A percentile compares a stretch with the other conserved stretches of the same genome.
Conservation (phyloP, 2,797 vertebrate species). For the Pempheris klunzingeri region DNA sequence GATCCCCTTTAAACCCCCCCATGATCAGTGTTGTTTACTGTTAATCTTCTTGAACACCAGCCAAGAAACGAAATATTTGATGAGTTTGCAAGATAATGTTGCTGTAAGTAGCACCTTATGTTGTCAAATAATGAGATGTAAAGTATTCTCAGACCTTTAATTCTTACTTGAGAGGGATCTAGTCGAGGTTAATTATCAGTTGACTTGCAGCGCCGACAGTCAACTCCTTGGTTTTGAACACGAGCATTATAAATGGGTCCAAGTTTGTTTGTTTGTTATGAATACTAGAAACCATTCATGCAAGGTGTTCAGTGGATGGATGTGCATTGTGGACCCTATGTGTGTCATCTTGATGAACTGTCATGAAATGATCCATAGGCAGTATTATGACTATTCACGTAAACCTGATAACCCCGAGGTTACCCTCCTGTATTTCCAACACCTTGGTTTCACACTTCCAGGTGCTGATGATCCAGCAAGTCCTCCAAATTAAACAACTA, state of each 20-base stretch:
- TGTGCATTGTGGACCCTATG: neutral
- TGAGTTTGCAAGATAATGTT: too few species aligned
- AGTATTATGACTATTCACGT: neutral
- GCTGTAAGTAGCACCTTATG: neutral
- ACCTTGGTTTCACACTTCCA: neutral
- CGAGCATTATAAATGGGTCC: neutral
- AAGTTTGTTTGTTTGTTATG: too few species aligned
- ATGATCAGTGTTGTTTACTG: constrained; percentile 23
- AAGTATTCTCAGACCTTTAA: too few species aligned
- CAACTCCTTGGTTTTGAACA: neutral
- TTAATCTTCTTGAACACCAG: constrained; percentile 36
- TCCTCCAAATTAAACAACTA: neutral
- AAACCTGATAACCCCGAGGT: neutral
- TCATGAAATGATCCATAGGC: neutral
- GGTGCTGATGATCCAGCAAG: neutral
- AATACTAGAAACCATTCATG: too few species aligned
- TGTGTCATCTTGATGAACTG: neutral
- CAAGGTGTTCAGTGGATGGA: neutral
- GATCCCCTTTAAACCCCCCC: constrained; percentile 1
- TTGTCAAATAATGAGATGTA: neutral
- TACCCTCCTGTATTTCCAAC: neutral
- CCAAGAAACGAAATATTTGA: neutral
- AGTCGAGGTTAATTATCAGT: too few species aligned
- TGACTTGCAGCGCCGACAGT: too few species aligned
- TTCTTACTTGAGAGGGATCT: too few species aligned